Percentiles rank a stretch among this genome's conserved stretches.
Conservation (phyloP, 1,140 invertebrate species). For the Polyergus mexicanus region DNA sequence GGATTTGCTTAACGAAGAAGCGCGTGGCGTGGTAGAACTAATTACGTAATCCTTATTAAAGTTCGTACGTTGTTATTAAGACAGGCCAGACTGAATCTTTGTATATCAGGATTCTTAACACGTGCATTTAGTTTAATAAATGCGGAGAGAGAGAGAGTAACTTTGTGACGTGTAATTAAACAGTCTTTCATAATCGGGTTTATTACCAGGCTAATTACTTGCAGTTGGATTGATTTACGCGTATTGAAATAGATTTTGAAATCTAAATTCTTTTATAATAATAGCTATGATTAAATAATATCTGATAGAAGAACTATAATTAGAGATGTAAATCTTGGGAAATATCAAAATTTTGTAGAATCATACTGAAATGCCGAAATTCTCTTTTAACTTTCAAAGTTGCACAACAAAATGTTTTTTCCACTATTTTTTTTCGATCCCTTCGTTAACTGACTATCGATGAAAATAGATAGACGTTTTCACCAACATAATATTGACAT, state of each 20-base stretch:
- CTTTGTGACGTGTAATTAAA: conserved; percentile 45
- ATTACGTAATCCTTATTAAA: conserved; percentile 29
- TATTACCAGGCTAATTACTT: conserved; percentile 46
- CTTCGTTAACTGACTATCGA: neutral
- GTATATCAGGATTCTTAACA: conserved; percentile 3
- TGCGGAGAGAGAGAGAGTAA: neutral
- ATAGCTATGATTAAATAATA: neutral
- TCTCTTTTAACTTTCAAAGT: neutral
- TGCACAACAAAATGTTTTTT: neutral
- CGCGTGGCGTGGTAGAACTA: neutral
- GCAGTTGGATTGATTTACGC: neutral
- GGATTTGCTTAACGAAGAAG: conserved; percentile 26
- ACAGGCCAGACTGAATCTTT: conserved; percentile 12
- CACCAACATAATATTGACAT: conserved; percentile 24
- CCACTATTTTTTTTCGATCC: neutral
- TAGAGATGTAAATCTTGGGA: neutral
- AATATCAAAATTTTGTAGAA: neutral
- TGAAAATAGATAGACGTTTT: conserved; percentile 11
- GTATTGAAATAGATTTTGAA: neutral
- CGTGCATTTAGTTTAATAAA: conserved; percentile 12
- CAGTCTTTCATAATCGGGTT: conserved; percentile 18
- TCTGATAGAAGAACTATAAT: neutral
- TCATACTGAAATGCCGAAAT: neutral
- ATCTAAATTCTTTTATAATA: neutral
- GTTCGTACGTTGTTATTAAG: conserved; percentile 16